Percentiles rank a stretch among this genome's conserved stretches.
These are phyloP conservation scores for Dendropsophus ebraccatus DNA, from an alignment of 2,113 vertebrate species.

Conservation along the genomic window DNA sequence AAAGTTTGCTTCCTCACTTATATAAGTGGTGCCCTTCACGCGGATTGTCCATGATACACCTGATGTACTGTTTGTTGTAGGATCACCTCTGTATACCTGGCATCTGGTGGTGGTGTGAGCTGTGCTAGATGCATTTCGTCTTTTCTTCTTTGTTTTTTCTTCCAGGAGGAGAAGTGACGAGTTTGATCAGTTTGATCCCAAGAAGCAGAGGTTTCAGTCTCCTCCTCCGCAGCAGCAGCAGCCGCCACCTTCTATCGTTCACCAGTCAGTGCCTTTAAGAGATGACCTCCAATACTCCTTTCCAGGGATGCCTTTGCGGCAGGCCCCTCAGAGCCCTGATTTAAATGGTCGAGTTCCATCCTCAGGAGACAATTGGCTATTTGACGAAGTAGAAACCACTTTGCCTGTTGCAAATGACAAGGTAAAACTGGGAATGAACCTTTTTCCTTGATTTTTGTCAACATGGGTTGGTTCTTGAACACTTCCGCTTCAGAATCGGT, in stretches of 20 bases:
- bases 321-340: conserved; percentile 51
- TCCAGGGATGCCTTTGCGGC: conserved; percentile 57
- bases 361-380: conserved; percentile 66
- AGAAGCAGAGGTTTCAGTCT: conserved; percentile 80
- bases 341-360: conserved; percentile 63
- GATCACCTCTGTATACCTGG: not conserved
- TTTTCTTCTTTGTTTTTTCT: conserved; percentile 47
- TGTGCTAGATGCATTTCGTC: not conserved
- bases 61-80: too few species aligned
- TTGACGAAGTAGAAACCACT: conserved; percentile 59
- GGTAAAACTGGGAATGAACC: conserved; percentile 70
- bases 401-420: conserved; percentile 79
- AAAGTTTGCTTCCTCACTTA: conserved; percentile 20
- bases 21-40: not conserved
- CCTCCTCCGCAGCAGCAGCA: conserved; percentile 39
- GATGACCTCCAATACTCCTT: conserved; percentile 65
- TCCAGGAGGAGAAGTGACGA: conserved; percentile 80
- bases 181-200: conserved; percentile 67
- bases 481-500: too few species aligned
- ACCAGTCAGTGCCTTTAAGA: conserved; percentile 73
- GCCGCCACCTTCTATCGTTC: conserved; percentile 63
- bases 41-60: not conserved
- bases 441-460: too few species aligned
- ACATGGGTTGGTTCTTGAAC: too few species aligned
- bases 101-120: conserved; percentile 8